Conservation (phyloP, 2,797 vertebrate species). For the Chrysocyon brachyurus region DNA sequence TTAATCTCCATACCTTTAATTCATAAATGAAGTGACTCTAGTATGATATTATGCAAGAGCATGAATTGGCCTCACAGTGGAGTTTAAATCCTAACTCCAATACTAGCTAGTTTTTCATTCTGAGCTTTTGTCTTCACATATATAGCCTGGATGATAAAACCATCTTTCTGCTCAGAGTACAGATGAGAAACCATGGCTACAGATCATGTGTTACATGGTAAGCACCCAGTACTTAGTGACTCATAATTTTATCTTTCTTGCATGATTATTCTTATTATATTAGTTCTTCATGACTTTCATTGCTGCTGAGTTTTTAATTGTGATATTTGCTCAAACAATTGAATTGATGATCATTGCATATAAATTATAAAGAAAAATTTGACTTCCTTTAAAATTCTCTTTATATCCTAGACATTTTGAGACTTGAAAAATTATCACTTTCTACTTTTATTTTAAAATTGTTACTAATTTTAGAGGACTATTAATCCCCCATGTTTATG, state of each 20-base stretch:
- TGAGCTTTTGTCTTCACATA: background rate
- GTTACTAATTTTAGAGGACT: conserved; percentile 78
- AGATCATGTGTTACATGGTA: background rate
- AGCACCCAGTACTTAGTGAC: background rate
- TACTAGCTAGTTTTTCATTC: background rate
- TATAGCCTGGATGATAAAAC: background rate
- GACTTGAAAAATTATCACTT: conserved; percentile 77
- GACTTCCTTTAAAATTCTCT: conserved; percentile 68
- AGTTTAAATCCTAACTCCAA: background rate
- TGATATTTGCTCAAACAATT: conserved; percentile 67
- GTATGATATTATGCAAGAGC: background rate
- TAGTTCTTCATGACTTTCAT: conserved; percentile 27
- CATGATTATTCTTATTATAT: conserved; percentile 43
- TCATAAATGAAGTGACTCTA: background rate
- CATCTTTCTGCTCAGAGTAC: background rate
- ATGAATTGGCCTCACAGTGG: background rate
- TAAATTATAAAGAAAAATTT: conserved; percentile 67
- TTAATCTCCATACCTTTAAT: background rate
- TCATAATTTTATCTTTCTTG: conserved; percentile 54
- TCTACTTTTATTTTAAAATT: conserved; percentile 79
- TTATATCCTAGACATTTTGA: conserved; percentile 69
- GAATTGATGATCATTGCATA: conserved; percentile 49
- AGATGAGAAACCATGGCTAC: background rate
- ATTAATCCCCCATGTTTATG: conserved; percentile 78
- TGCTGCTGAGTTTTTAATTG: conserved; percentile 57